Evolutionary conservation across 2,888 invertebrate species (phyloP).

Genomic region (Apamea epomidion): DNA sequence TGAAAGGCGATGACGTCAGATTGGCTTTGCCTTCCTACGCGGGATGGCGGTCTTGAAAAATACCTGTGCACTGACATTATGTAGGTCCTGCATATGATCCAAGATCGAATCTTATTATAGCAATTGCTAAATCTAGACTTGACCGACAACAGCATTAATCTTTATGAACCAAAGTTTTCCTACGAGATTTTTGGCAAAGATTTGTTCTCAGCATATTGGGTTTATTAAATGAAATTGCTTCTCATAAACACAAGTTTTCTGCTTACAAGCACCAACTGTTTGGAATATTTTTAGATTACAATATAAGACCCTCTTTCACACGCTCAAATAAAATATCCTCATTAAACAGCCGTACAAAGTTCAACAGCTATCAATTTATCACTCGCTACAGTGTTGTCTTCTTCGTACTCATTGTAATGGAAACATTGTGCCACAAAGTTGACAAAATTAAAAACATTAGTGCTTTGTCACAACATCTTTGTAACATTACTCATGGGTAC

Average conservation of each 20-base stretch:
- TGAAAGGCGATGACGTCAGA: conserved; percentile 59
- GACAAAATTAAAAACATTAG: conserved; percentile 48
- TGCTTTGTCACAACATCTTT: conserved; percentile 58
- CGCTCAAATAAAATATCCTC: conserved; percentile 34
- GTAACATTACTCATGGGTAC: conserved; percentile 61
- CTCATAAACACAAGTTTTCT: neutral
- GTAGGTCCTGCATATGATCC: neutral
- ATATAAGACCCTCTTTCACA: conserved; percentile 12
- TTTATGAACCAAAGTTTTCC: neutral
- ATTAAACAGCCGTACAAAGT: conserved; percentile 29
- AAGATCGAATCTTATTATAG: conserved; percentile 14
- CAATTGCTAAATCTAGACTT: neutral
- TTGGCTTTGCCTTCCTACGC: conserved; percentile 46
- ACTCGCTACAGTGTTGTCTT: conserved; percentile 22
- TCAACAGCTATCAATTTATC: conserved; percentile 38
- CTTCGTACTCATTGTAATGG: conserved; percentile 27
- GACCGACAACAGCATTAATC: neutral
- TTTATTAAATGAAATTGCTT: neutral
- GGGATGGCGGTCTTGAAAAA: conserved; percentile 40
- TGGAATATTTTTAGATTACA: conserved; percentile 23
- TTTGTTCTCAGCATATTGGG: too few species aligned
- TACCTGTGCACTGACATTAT: conserved; percentile 19
- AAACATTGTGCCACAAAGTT: conserved; percentile 36
- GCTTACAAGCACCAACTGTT: neutral
- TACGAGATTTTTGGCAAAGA: neutral